Base-by-base conservation (phyloP, 2,888 invertebrate genomes). In the Xylota segnis region DNA sequence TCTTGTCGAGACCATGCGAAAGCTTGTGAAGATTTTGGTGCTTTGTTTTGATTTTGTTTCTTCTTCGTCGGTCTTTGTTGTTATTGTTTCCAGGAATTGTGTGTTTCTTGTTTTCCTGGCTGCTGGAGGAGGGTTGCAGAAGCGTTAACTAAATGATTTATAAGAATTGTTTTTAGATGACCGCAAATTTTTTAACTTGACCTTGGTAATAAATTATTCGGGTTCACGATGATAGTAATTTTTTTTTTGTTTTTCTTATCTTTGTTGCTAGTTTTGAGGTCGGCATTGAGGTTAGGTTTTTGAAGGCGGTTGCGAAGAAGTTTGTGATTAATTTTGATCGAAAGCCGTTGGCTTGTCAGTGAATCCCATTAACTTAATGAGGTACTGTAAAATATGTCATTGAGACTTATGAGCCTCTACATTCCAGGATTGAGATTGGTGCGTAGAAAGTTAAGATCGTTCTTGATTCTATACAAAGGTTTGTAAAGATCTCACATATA, bases 61-160 rank as follows among this genome's bases (percentile, higher is more conserved):
- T 18, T 56, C 6, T 43, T 54, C 5, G n/a, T 29, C 14, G 6
- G 5, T 37, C 12, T 75, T 52, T 12, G 34, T 58, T 32, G 34
- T 23, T 47, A 52, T 40, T 45, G 7, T 34, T 86, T 86, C 86
- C 76, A 58, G 52, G 86, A 86, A 86, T 45, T 43, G 43, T 59
- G 32, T 27, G 66, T 63, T 18, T 61, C 45, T 63, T 27, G 43
- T 47, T 34, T 52, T 40, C 16, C 5, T 50, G 1, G 3, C n/a
- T 12, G 37, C 3, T 56, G 12, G 32, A 34, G 27, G 34, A n/a
- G 58, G 54, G 54, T 50, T 56, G 76, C 81, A 59, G 72, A 52
- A 86, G 68, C 68, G 72, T 72, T 77, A 82, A 81, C 76, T 68
- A 12, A 43, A 68, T 82, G 86, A 86, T 82, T 86, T 77, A 86